Percentiles rank a stretch among this genome's conserved stretches.
These are phyloP conservation scores for Peucedramus taeniatus DNA, from an alignment of 2,113 vertebrate species.

Conservation along the genomic window DNA sequence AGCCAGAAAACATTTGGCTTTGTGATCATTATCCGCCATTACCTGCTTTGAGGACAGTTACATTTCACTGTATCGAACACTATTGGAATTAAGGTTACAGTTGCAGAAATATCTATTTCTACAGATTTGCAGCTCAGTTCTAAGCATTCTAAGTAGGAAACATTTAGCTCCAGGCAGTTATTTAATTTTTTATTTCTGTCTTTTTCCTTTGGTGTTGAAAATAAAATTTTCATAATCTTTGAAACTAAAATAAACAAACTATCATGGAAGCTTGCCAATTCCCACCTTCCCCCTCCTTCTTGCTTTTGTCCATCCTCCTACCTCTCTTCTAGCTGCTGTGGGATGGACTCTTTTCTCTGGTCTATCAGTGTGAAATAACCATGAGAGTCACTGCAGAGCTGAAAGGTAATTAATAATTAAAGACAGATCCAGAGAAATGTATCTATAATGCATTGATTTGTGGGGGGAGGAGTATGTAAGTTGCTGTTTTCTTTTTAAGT, in stretches of 20 bases:
- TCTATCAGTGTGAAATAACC: not conserved
- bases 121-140: not conserved
- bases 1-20: not conserved
- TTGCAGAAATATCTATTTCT: not conserved
- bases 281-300: fast-evolving
- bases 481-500: not conserved
- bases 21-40: not conserved
- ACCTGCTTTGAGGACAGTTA: not conserved
- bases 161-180: not conserved
- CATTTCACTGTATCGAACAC: not conserved
- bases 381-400: not conserved
- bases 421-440: not conserved
- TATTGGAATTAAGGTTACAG: not conserved
- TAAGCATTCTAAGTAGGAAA: not conserved
- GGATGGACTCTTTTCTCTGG: not conserved
- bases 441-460: conserved; percentile 2
- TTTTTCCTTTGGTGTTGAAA: not conserved
- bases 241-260: not conserved
- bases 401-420: conserved; percentile 6
- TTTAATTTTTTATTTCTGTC: conserved; percentile 9
- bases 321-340: not conserved
- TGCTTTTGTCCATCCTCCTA: not conserved
- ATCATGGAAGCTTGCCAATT: not conserved
- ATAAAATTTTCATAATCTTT: not conserved
- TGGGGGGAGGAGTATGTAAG: not conserved